Conservation (phyloP, 2,113 vertebrate genomes). For the Cynocephalus volans region DNA sequence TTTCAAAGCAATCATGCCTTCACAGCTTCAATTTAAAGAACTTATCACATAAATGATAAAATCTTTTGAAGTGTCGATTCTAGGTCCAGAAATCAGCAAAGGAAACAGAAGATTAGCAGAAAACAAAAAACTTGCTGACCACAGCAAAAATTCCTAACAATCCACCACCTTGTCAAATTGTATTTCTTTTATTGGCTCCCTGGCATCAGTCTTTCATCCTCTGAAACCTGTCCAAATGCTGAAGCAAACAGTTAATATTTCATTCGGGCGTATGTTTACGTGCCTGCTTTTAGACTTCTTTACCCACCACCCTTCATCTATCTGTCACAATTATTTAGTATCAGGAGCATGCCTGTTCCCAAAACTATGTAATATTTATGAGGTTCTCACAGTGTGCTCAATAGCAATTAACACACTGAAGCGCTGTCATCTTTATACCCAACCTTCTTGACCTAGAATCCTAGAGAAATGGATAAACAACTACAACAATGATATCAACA, state of each 20-base stretch:
- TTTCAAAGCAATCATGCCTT: slow-evolving; percentile 35
- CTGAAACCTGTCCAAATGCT: slow-evolving; percentile 30
- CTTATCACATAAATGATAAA: slow-evolving; percentile 12
- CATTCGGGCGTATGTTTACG: slow-evolving; percentile 42
- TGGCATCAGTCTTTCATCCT: neutral
- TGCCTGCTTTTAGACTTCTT: slow-evolving; percentile 50
- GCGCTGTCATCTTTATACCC: neutral
- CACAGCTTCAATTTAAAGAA: slow-evolving; percentile 45
- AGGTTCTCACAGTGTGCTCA: neutral
- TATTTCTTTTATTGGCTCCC: neutral
- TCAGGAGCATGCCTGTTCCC: slow-evolving; percentile 33
- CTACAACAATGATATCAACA: neutral
- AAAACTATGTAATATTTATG: slow-evolving; percentile 57
- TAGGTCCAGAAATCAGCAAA: slow-evolving; percentile 41
- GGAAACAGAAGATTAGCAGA: slow-evolving; percentile 47
- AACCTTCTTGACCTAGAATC: slow-evolving; percentile 11
- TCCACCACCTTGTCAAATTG: neutral
- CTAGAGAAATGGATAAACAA: slow-evolving; percentile 1
- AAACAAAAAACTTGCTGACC: neutral
- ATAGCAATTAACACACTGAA: neutral
- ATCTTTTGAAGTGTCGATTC: neutral
- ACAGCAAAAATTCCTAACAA: neutral
- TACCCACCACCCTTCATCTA: slow-evolving; percentile 41
- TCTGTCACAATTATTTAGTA: slow-evolving; percentile 66
- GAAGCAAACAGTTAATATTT: slow-evolving; percentile 68